phyloP scores from a whole-genome alignment of 2,113 vertebrate genomes.

The Tupaia tana region DNA sequence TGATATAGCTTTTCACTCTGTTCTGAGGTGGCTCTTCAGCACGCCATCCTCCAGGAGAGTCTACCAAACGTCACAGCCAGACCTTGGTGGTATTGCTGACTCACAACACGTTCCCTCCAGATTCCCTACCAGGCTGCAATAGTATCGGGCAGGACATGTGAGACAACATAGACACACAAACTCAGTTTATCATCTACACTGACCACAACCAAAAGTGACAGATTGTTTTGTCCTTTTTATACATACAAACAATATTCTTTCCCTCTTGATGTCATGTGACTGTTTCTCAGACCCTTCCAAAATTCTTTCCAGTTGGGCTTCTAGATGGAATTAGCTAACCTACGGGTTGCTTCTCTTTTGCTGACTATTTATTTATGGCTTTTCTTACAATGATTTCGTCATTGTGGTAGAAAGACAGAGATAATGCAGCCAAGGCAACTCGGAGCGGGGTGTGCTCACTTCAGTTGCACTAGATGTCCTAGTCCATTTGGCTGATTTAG shows the following conservation, averaged over 20 bases:
- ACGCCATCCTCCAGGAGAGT: neutral
- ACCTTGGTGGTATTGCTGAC: neutral
- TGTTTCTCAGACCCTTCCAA: neutral
- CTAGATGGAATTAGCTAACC: neutral
- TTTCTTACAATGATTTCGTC: neutral
- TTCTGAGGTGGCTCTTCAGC: neutral
- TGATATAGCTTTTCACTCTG: neutral
- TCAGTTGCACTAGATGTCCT: neutral
- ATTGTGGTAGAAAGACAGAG: neutral
- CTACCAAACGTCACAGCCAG: neutral
- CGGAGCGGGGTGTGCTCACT: neutral
- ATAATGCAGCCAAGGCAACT: neutral
- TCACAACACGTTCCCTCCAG: neutral
- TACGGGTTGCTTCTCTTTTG: neutral
- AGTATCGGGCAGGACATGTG: neutral
- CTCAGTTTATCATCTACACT: neutral
- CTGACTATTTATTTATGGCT: neutral
- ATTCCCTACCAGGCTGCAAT: neutral
- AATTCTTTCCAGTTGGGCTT: neutral
- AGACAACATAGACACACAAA: neutral
- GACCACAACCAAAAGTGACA: neutral
- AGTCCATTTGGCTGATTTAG: neutral
- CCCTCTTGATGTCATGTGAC: neutral
- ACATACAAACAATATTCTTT: neutral
- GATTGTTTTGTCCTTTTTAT: neutral